Percentiles rank a stretch among this genome's conserved stretches.
phyloP scores from a whole-genome alignment of 2,797 vertebrate genomes.

The Setipinna tenuifilis region DNA sequence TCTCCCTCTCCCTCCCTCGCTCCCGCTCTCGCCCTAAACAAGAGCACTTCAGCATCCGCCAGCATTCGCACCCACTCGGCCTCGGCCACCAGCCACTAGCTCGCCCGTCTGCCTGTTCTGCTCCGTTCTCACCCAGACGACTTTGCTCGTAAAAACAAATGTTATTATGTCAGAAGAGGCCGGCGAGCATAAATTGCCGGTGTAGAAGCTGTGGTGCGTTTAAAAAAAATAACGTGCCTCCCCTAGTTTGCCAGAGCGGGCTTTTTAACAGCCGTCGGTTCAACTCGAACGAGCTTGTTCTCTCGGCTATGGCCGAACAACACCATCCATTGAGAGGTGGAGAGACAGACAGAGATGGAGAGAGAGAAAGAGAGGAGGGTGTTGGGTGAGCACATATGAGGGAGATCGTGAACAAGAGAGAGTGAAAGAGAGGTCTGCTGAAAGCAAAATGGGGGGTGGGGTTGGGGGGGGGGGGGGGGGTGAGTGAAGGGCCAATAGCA shows the following conservation, averaged over 20 bases:
- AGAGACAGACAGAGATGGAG: background rate
- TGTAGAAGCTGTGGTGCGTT: slow-evolving; percentile 32
- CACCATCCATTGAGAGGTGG: slow-evolving; percentile 6
- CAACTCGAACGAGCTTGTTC: slow-evolving; percentile 45
- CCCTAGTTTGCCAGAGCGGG: slow-evolving; percentile 45
- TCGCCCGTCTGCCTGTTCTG: background rate
- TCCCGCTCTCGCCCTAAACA: slow-evolving; percentile 12
- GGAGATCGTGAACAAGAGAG: slow-evolving; percentile 65
- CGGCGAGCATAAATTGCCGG: slow-evolving; percentile 38
- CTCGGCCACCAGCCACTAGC: background rate
- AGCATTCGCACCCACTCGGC: background rate
- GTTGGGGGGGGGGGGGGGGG: background rate
- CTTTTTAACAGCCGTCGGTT: slow-evolving; percentile 41
- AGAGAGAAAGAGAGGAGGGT: background rate
- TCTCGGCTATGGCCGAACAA: slow-evolving; percentile 26
- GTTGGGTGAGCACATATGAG: background rate
- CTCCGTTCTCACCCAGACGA: slow-evolving; percentile 23
- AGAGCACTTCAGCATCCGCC: slow-evolving; percentile 19
- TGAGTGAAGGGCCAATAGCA: slow-evolving; percentile 58
- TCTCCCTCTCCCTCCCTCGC: background rate
- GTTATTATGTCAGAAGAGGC: slow-evolving; percentile 47
- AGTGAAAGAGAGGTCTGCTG: background rate
- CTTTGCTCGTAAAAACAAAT: slow-evolving; percentile 46
- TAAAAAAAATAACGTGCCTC: slow-evolving; percentile 41
- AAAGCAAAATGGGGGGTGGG: slow-evolving; percentile 7